Evolutionary conservation across 2,888 invertebrate genomes (phyloP).

Genomic region (Drosophila vallismaia): DNA sequence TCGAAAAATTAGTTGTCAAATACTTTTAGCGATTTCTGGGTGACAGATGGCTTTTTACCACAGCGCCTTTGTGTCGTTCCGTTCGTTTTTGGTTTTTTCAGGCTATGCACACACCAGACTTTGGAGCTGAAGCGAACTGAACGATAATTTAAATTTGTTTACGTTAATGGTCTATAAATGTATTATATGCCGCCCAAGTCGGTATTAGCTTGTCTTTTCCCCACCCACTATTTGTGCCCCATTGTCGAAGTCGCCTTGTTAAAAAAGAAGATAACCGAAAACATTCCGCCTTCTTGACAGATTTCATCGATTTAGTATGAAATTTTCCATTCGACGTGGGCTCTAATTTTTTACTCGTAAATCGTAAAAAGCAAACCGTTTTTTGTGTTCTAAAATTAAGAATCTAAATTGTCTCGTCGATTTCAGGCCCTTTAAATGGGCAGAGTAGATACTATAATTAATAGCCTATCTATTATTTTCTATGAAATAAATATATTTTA

Average conservation of each 20-base stretch:
- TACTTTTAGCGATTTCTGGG: constrained; percentile 59
- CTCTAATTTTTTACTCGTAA: too few relatives aligned
- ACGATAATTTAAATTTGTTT: constrained; percentile 36
- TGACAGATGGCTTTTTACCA: constrained; percentile 72
- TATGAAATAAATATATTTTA: too few relatives aligned
- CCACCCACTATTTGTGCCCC: background rate
- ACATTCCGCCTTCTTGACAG: constrained; percentile 64
- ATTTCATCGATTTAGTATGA: too few relatives aligned
- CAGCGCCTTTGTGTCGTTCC: constrained; percentile 56
- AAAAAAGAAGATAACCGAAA: background rate
- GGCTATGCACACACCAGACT: constrained; percentile 42
- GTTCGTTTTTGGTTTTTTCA: constrained; percentile 11
- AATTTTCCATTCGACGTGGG: too few relatives aligned
- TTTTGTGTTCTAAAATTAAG: too few relatives aligned
- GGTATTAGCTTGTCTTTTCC: constrained; percentile 13
- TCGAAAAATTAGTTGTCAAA: constrained; percentile 72
- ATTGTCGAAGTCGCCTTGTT: background rate
- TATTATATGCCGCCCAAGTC: constrained; percentile 47
- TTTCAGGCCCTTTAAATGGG: too few relatives aligned
- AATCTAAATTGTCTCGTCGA: too few relatives aligned
- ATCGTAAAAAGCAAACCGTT: too few relatives aligned
- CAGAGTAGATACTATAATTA: too few relatives aligned
- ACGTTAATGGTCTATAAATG: constrained; percentile 67
- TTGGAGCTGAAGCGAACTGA: constrained; percentile 15
- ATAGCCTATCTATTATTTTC: too few relatives aligned